Evolutionary conservation across 2,888 invertebrate species (phyloP).

Genomic region (Acrobasis suavella): DNA sequence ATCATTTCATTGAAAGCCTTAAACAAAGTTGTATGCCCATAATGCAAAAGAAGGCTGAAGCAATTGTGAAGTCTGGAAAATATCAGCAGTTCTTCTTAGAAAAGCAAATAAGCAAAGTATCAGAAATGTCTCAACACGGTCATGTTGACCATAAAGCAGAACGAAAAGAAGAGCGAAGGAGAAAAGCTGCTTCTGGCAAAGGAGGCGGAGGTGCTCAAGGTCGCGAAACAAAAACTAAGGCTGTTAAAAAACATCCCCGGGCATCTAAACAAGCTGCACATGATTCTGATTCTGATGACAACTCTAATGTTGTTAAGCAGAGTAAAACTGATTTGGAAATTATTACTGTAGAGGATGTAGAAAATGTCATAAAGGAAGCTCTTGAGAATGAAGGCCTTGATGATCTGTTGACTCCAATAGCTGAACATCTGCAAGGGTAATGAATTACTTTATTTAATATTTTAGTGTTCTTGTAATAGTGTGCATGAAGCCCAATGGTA

Average conservation of each 20-base stretch:
- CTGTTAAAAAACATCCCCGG: slow-evolving; percentile 91
- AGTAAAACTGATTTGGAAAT: slow-evolving; percentile 81
- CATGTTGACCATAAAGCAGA: slow-evolving; percentile 84
- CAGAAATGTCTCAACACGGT: slow-evolving; percentile 56
- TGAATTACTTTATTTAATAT: slow-evolving; percentile 1
- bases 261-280: slow-evolving; percentile 81
- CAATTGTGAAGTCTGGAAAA: slow-evolving; percentile 86
- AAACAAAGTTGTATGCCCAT: slow-evolving; percentile 85
- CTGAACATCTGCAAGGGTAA: slow-evolving; percentile 86
- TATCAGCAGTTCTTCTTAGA: slow-evolving; percentile 89
- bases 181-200: slow-evolving; percentile 93
- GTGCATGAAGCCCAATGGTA: too few relatives aligned
- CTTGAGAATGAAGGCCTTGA: slow-evolving; percentile 89
- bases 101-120: slow-evolving; percentile 81
- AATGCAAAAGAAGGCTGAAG: slow-evolving; percentile 85
- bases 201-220: slow-evolving; percentile 96
- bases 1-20: slow-evolving; percentile 86
- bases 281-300: slow-evolving; percentile 87
- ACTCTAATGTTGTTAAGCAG: slow-evolving; percentile 65
- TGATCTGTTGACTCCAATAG: slow-evolving; percentile 86
- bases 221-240: slow-evolving; percentile 96
- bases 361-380: slow-evolving; percentile 80
- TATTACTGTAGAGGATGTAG: slow-evolving; percentile 85
- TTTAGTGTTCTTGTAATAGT: too few relatives aligned
- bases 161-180: slow-evolving; percentile 93